Evolutionary conservation across 1,140 invertebrate species (phyloP), one percentile per base, ranked within the genome.

Genomic region (Anastrepha obliqua): DNA sequence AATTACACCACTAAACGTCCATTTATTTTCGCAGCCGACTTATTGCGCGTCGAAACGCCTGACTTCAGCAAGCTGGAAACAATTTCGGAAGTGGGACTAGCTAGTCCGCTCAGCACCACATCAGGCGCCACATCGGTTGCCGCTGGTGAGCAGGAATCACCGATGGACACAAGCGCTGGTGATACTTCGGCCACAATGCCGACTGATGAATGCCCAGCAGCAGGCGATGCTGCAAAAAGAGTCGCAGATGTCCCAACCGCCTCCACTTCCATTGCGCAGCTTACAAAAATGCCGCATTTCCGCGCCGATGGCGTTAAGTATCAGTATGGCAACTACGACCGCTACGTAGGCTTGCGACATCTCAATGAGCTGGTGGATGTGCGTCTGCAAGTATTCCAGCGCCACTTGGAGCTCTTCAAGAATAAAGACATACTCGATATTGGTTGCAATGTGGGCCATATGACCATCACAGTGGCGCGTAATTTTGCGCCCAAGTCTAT

Each of bases 381-480:
- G 51, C 95, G 99, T 81, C 93, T 99, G 74, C 95, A 95, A 89
- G 96, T 96, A 85, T 97, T 99, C 89, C 94, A 95, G 65, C 95
- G 96, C 88, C 96, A 97, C 89, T 94, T 95, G 67, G 96, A 98
- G 89, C 95, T 99, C 91, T 99, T 99, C 93, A 94, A 96, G 88
- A 96, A 96, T 15, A 99, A 98, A 94, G 97, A 98, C 93, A 96
- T 99, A 42, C 94, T 99, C 64, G 99, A 99, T 92, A 98, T 99
- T 92, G 99, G 99, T 11, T 99, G 99, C 93, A 99, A 99, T 94
- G 97, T 98, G 89, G 99, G 99, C 3, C 97, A 99, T 92, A 95
- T 99, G 74, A 99, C 98, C 3, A 94, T 97, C 29, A 96, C 96
- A 0, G 94, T 99, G 81, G 99, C 98, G 0, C 95, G 97, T 89